Evolutionary conservation across 1,140 invertebrate genomes (phyloP), one percentile per base, ranked within the genome.

Genomic region (Diorhabda sublineata): DNA sequence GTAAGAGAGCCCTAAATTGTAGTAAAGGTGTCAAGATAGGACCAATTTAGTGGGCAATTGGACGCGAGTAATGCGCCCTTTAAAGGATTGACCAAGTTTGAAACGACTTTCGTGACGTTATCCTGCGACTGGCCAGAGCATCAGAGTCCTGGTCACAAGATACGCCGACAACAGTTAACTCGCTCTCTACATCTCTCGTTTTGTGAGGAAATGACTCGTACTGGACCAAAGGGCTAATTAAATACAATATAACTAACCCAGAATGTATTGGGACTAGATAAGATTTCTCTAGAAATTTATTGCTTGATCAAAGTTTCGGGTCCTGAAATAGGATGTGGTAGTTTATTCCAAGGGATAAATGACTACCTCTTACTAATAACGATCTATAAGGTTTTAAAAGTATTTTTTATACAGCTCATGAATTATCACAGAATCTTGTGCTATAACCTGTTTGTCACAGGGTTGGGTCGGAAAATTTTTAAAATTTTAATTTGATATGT

Each of bases 11-110:
- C 66, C 69, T 73, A 73, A 70, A 75, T 71, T 69, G 73, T 74
- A 74, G 75, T 76, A 77, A 77, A 80, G 78, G 79, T 80, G 79
- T 79, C 79, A 80, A 80, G 79, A 80, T 80, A 80, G 79, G 69
- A 75, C 73, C 77, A 80, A 80, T 80, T 80, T 80, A 80, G 74
- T 77, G 78, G 76, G 75, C 79, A 77, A 80, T 80, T 79, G 77
- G 75, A 79, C 76, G 75, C 76, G 76, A 78, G 78, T 80, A 80
- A 80, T 77, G 78, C 75, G 75, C 73, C 76, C 76, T 78, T 77
- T 76, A 80, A 79, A 80, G 78, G 79, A 79, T 78, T 76, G 78
- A 76, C 74, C 75, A 73, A 76, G 70, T 47, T 79, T 75, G 73
- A 69, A 75, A 76, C 74, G 77, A 76, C 71, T 73, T 74, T 72